Evolutionary conservation across 1,140 invertebrate species (phyloP).

Genomic region (Neomicropteryx cornuta): DNA sequence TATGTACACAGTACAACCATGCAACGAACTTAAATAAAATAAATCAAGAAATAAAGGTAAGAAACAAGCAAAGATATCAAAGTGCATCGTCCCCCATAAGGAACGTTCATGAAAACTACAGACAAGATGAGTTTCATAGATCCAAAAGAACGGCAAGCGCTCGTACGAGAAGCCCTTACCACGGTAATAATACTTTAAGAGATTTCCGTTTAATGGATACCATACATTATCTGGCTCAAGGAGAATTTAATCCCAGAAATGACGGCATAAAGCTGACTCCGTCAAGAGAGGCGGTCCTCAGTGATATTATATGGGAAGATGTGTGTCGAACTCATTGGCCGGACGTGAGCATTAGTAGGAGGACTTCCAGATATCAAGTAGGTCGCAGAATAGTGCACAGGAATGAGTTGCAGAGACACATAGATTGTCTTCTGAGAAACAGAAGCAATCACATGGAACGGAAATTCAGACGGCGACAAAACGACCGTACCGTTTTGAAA

Average conservation of each 20-base stretch:
- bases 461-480: constrained; percentile 24
- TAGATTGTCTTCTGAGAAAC: constrained; percentile 31
- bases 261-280: constrained; percentile 35
- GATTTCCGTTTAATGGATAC: constrained; percentile 35
- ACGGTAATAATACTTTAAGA: constrained; percentile 31
- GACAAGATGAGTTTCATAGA: constrained; percentile 25
- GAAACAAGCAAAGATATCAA: constrained; percentile 32
- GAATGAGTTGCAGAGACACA: constrained; percentile 27
- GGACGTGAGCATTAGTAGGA: constrained; percentile 22
- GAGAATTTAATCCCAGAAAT: constrained; percentile 32
- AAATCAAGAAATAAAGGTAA: too few species aligned
- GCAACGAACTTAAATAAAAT: too few species aligned
- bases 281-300: constrained; percentile 32
- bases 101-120: constrained; percentile 30
- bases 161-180: constrained; percentile 31
- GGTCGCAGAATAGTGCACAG: constrained; percentile 21
- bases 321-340: constrained; percentile 37
- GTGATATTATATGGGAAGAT: constrained; percentile 36
- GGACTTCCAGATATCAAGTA: constrained; percentile 21
- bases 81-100: constrained; percentile 25
- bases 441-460: constrained; percentile 30
- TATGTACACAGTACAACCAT: constrained; percentile 32
- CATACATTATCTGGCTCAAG: constrained; percentile 34
- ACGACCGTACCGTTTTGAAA: too few species aligned
- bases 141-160: constrained; percentile 23